Percentiles rank a stretch among this genome's conserved stretches.
phyloP scores from a whole-genome alignment of 2,888 invertebrate genomes.

The Agriotes lineatus region DNA sequence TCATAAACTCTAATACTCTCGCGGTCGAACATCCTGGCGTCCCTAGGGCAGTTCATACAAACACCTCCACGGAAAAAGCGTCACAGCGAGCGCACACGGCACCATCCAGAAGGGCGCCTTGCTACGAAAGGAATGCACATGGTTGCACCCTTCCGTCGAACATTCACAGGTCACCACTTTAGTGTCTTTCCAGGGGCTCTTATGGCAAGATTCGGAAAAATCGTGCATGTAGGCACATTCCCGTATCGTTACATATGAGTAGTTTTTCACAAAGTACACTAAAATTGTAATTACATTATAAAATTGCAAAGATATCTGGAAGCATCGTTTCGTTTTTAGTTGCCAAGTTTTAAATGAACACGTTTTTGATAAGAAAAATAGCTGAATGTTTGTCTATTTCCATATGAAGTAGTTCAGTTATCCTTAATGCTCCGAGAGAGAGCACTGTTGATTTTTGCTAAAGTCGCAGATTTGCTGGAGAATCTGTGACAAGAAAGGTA shows the following conservation, averaged over 20 bases:
- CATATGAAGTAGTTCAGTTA: too few species aligned
- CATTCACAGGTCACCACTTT: conserved; percentile 41
- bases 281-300: conserved; percentile 17
- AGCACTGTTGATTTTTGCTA: too few species aligned
- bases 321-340: too few species aligned
- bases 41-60: too few species aligned
- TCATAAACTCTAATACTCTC: not conserved
- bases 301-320: too few species aligned
- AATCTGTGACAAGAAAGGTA: too few species aligned
- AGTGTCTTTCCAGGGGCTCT: conserved; percentile 26
- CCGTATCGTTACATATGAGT: conserved; percentile 4
- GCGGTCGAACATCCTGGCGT: too few species aligned
- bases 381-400: too few species aligned
- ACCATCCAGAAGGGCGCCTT: conserved; percentile 18
- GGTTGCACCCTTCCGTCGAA: conserved; percentile 43
- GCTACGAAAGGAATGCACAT: conserved; percentile 14
- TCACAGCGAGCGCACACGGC: conserved; percentile 30
- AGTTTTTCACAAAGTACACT: conserved; percentile 24
- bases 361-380: too few species aligned
- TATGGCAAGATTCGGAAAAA: not conserved
- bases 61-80: conserved; percentile 12
- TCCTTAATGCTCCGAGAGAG: too few species aligned
- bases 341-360: too few species aligned
- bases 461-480: too few species aligned
- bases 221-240: conserved; percentile 32